Percentiles rank a stretch among this genome's conserved stretches.
phyloP scores from a whole-genome alignment of 2,888 invertebrate genomes.

The Empis stercorea region DNA sequence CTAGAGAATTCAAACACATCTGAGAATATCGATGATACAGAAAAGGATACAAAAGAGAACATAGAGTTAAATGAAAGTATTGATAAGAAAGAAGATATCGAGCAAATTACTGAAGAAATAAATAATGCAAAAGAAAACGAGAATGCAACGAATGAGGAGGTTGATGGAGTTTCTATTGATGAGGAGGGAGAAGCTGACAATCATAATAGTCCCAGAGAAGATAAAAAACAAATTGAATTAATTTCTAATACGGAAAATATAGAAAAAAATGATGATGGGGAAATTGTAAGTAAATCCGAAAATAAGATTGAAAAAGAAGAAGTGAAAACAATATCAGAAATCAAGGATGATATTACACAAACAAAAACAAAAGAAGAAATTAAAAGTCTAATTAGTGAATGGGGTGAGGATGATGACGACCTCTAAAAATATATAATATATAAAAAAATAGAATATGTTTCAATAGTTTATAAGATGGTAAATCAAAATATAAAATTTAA shows the following conservation, averaged over 20 bases:
- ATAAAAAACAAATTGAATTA: conserved; percentile 6
- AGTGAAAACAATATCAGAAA: conserved; percentile 15
- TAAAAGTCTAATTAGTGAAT: conserved; percentile 33
- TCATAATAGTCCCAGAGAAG: conserved; percentile 3
- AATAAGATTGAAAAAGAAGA: too few species aligned
- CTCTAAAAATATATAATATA: conserved; percentile 2
- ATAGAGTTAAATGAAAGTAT: neutral
- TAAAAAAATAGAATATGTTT: neutral
- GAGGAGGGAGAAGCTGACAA: conserved; percentile 11
- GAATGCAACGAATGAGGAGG: conserved; percentile 22
- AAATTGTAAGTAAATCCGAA: conserved; percentile 4
- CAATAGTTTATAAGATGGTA: neutral
- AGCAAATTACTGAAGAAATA: neutral
- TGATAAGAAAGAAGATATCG: conserved; percentile 1
- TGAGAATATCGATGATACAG: conserved; percentile 4
- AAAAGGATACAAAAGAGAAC: conserved; percentile 6
- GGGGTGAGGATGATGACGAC: conserved; percentile 34
- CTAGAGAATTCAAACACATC: too few species aligned
- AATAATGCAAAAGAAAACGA: conserved; percentile 1
- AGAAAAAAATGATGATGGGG: conserved; percentile 8
- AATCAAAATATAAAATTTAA: neutral
- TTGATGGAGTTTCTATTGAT: conserved; percentile 9
- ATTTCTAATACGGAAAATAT: conserved; percentile 5
- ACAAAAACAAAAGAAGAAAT: conserved; percentile 21
- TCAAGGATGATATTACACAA: conserved; percentile 8